These are phyloP conservation scores for Paradoxurus hermaphroditus DNA, from an alignment of 2,113 vertebrate genomes.

Conservation along the genomic window DNA sequence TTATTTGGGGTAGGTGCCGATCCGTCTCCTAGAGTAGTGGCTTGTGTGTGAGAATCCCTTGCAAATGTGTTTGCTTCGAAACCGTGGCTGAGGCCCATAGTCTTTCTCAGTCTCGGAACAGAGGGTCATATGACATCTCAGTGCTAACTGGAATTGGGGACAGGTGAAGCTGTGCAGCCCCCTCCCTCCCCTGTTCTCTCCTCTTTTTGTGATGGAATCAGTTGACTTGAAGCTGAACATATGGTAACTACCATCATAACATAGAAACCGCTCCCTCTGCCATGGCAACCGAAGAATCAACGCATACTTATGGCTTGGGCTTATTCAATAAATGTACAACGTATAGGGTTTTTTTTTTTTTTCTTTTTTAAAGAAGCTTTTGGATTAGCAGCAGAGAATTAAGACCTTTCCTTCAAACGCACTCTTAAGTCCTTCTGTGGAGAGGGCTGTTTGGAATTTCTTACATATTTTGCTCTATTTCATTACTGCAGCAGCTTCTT, in stretches of 20 bases:
- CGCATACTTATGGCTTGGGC: not conserved
- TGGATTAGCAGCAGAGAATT: not conserved
- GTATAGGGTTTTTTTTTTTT: not conserved
- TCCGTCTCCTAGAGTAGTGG: not conserved
- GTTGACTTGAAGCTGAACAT: conserved; percentile 53
- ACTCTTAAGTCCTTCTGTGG: not conserved
- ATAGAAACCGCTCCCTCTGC: conserved; percentile 36
- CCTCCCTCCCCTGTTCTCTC: not conserved
- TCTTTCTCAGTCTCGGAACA: not conserved
- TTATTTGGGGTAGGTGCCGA: not conserved
- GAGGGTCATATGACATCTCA: not conserved
- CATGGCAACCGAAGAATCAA: conserved; percentile 36
- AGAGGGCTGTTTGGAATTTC: not conserved
- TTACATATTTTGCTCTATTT: not conserved
- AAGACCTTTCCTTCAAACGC: not conserved
- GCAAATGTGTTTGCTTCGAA: not conserved
- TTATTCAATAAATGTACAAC: not conserved
- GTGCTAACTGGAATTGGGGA: not conserved
- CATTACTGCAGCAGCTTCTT: not conserved
- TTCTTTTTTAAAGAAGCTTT: not conserved
- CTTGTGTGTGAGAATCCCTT: not conserved
- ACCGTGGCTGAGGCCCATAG: not conserved
- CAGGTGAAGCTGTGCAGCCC: not conserved
- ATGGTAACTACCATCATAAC: conserved; percentile 27
- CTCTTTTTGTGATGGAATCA: not conserved